Evolutionary conservation across 2,888 invertebrate genomes (phyloP).

Genomic region (Therioaphis trifolii): DNA sequence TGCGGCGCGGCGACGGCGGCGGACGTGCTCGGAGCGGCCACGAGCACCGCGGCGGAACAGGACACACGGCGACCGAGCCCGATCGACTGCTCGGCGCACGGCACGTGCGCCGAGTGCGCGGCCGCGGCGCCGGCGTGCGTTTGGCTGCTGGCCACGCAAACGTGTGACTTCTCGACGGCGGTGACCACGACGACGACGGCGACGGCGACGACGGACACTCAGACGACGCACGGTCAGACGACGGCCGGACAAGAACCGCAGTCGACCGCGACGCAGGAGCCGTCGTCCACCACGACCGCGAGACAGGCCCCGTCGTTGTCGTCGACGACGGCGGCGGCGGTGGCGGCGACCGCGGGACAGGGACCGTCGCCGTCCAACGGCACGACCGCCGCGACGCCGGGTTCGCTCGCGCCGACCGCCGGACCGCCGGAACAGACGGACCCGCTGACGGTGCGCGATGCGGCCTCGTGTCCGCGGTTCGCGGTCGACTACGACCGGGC

Average conservation of each 20-base stretch:
- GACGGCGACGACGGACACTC: not conserved
- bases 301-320: not conserved
- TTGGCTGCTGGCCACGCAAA: slow-evolving; percentile 28
- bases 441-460: not conserved
- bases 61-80: not conserved
- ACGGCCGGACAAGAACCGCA: too few relatives aligned
- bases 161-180: not conserved
- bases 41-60: not conserved
- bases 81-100: not conserved
- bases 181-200: not conserved
- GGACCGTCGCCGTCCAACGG: too few relatives aligned
- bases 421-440: not conserved
- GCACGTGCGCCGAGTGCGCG: slow-evolving; percentile 1
- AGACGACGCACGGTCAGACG: too few relatives aligned
- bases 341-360: too few relatives aligned
- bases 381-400: not conserved
- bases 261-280: not conserved
- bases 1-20: not conserved
- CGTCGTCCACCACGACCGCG: not conserved
- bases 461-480: not conserved
- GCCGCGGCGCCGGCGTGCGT: not conserved
- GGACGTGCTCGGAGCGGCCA: not conserved
- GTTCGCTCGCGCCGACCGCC: not conserved
- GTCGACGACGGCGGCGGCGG: not conserved
- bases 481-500: not conserved